A percentile compares a stretch with the other conserved stretches of the same genome.
These are phyloP conservation scores for Hipparchia semele DNA, from an alignment of 2,888 invertebrate genomes.

Conservation along the genomic window DNA sequence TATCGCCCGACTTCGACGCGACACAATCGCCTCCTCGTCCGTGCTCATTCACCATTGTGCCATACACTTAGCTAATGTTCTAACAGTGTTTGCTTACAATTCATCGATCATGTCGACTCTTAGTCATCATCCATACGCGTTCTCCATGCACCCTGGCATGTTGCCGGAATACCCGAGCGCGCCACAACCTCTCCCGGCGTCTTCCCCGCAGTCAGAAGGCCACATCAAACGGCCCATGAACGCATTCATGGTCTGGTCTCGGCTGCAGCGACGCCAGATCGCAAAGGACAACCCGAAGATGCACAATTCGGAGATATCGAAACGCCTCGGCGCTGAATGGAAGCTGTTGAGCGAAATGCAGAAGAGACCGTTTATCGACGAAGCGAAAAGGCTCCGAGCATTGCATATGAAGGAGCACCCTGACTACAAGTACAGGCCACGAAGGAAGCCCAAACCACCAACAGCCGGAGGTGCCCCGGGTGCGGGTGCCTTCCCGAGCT, in stretches of 20 bases:
- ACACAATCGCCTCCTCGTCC: conserved; percentile 65
- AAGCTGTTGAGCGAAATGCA: conserved; percentile 93
- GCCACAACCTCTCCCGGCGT: conserved; percentile 73
- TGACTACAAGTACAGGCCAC: conserved; percentile 94
- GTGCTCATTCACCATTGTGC: conserved; percentile 74
- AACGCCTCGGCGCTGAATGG: conserved; percentile 96
- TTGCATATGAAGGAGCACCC: conserved; percentile 96
- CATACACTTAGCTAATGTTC: conserved; percentile 69
- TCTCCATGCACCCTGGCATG: conserved; percentile 79
- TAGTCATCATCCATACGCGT: conserved; percentile 81
- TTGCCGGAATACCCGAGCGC: conserved; percentile 72
- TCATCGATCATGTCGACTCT: conserved; percentile 71
- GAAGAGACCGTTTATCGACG: conserved; percentile 97
- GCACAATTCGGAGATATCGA: conserved; percentile 96
- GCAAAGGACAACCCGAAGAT: conserved; percentile 97
- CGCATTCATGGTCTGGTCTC: conserved; percentile 99
- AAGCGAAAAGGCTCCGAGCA: conserved; percentile 94
- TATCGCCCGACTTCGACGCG: conserved; percentile 76
- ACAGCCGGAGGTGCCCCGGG: conserved; percentile 77
- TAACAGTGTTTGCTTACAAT: conserved; percentile 52
- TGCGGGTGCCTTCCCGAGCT: conserved; percentile 84
- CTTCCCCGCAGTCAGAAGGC: conserved; percentile 83
- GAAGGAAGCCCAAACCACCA: conserved; percentile 91
- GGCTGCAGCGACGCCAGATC: conserved; percentile 95
- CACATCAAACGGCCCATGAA: conserved; percentile 99